Conservation (phyloP, 2,888 invertebrate genomes). For the Crioceris asparagi region DNA sequence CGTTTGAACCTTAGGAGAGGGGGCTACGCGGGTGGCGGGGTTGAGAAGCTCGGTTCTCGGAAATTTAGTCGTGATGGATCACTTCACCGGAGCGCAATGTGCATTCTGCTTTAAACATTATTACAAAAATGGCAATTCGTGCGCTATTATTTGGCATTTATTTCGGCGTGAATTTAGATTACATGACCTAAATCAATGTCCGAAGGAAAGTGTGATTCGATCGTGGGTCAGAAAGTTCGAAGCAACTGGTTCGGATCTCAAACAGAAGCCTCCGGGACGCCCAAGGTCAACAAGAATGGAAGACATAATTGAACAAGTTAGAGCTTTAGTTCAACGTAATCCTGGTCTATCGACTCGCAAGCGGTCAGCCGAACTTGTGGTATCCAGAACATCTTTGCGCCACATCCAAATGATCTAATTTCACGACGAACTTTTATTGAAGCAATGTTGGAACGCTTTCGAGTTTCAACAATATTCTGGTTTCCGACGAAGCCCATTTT, state of each 20-base stretch:
- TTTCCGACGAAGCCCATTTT: too few relatives aligned
- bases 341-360: slow-evolving; percentile 8
- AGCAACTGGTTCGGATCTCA: slow-evolving; percentile 6
- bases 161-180: too few relatives aligned
- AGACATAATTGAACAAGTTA: background rate
- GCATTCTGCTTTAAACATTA: too few relatives aligned
- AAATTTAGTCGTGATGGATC: background rate
- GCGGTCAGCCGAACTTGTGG: slow-evolving; percentile 5
- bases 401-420: too few relatives aligned
- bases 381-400: too few relatives aligned
- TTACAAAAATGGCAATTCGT: slow-evolving; percentile 9
- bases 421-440: too few relatives aligned
- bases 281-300: slow-evolving; percentile 9
- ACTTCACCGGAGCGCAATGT: too few relatives aligned
- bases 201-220: slow-evolving; percentile 9
- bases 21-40: background rate
- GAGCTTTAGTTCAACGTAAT: slow-evolving; percentile 6
- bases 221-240: slow-evolving; percentile 11
- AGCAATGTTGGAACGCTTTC: too few relatives aligned
- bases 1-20: too few relatives aligned
- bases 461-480: too few relatives aligned
- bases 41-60: background rate
- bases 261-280: slow-evolving; percentile 6
- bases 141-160: slow-evolving; percentile 6
- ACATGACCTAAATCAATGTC: slow-evolving; percentile 13